Base-by-base conservation (phyloP, 2,888 invertebrate genomes). In the Chirona hameri region DNA sequence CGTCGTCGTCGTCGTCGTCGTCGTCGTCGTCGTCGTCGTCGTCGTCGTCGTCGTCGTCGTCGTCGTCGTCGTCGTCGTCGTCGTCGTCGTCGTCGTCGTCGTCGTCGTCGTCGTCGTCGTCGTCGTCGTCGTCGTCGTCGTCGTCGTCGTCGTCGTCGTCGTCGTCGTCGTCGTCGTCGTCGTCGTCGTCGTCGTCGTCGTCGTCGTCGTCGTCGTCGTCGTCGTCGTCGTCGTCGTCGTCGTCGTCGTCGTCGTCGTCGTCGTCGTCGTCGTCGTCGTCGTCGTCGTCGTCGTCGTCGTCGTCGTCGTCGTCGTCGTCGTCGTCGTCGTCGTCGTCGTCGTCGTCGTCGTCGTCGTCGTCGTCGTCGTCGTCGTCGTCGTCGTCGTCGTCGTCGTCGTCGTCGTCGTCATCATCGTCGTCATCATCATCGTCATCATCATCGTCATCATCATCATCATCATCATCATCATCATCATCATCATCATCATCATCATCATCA, bases 1-100 rank as follows among this genome's bases (percentile, higher is more conserved):
- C 65, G n/a, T n/a, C 65, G n/a, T 65, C 65, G n/a, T 65, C 65
- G n/a, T 65, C 65, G n/a, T 65, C 65, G n/a, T 65, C 65, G n/a
- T 65, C 65, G n/a, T 65, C 65, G n/a, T 65, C 65, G n/a, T 65
- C 65, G n/a, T 65, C 65, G n/a, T 65, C 65, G n/a, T 65, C 65
- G n/a, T 65, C 65, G n/a, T 65, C 65, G n/a, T 65, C 65, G n/a
- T 65, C 65, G n/a, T 65, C 65, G n/a, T 65, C 65, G n/a, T 65
- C 65, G n/a, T 65, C 65, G n/a, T 65, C 65, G n/a, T 65, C 65
- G n/a, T 65, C 21, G n/a, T 65, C 21, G n/a, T 65, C 21, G 18
- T n/a, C 65, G n/a, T 65, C 65, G n/a, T n/a, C 65, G n/a, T n/a
- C 65, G n/a, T 65, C 65, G n/a, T 65, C 65, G n/a, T 65, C n/a